Percentiles rank a stretch among this genome's conserved stretches.
Evolutionary conservation across 1,140 invertebrate species (phyloP).

Genomic region (Caerostris extrusa): DNA sequence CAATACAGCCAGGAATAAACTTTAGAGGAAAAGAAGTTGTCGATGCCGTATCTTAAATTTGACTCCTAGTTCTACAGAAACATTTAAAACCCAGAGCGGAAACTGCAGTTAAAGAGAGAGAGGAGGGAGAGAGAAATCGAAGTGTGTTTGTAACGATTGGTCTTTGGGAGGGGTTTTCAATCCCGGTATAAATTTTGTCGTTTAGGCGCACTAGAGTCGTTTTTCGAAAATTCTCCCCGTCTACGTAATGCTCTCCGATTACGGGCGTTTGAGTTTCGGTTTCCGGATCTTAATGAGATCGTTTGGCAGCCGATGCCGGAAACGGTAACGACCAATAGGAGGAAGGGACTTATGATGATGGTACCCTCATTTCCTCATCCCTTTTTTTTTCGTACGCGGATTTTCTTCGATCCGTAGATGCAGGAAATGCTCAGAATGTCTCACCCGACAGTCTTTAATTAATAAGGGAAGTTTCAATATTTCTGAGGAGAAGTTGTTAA

Average conservation of each 20-base stretch:
- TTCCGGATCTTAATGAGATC: conserved; percentile 77
- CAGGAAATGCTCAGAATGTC: too few species aligned
- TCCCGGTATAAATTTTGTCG: conserved; percentile 67
- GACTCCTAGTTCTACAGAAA: background rate
- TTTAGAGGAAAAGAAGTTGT: background rate
- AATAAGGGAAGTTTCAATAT: too few species aligned
- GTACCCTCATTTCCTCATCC: conserved; percentile 39
- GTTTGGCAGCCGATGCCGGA: conserved; percentile 72
- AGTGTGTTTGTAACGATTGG: conserved; percentile 71
- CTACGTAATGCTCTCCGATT: conserved; percentile 54
- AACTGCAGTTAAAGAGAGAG: background rate
- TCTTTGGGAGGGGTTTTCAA: conserved; percentile 38
- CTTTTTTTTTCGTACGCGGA: background rate
- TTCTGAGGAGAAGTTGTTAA: too few species aligned
- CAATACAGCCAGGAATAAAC: background rate
- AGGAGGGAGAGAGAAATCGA: background rate
- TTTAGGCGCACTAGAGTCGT: conserved; percentile 53
- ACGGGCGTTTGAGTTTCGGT: conserved; percentile 73
- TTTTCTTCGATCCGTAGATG: background rate
- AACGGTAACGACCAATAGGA: conserved; percentile 76
- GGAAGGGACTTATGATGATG: conserved; percentile 66
- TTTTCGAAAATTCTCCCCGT: conserved; percentile 32
- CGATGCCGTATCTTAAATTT: background rate
- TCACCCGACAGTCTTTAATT: too few species aligned
- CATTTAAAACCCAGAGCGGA: background rate